These are phyloP conservation scores for Oreochromis aureus DNA, from an alignment of 2,113 vertebrate species.

Conservation along the genomic window DNA sequence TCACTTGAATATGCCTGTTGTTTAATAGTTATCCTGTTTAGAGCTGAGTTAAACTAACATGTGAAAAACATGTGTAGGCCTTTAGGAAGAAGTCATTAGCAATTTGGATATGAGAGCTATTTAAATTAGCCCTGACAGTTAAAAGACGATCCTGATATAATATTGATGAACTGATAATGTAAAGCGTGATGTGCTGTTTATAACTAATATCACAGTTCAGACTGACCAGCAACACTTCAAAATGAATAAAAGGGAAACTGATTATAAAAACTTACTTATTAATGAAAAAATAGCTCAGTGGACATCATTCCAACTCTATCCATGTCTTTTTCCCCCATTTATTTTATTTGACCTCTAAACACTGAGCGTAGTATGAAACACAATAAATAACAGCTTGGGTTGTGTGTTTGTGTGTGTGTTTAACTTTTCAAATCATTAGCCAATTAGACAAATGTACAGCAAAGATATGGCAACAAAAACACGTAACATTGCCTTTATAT, in stretches of 20 bases:
- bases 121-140: background rate
- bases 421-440: background rate
- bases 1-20: background rate
- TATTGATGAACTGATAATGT: background rate
- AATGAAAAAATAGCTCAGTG: background rate
- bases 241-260: background rate
- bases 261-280: background rate
- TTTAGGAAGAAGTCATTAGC: background rate
- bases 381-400: background rate
- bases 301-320: background rate
- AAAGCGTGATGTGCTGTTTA: background rate
- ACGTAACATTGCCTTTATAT: background rate
- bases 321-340: background rate
- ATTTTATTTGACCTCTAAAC: background rate
- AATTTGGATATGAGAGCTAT: background rate
- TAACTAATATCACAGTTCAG: background rate
- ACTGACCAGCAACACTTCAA: background rate
- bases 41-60: background rate
- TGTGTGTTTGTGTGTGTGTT: background rate
- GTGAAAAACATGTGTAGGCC: background rate
- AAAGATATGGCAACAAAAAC: background rate
- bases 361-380: background rate
- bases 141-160: background rate
- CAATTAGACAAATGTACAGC: background rate
- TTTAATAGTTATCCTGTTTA: background rate